These are phyloP conservation scores for Macrosoma leucophasiata DNA, from an alignment of 2,888 invertebrate species.

Conservation along the genomic window DNA sequence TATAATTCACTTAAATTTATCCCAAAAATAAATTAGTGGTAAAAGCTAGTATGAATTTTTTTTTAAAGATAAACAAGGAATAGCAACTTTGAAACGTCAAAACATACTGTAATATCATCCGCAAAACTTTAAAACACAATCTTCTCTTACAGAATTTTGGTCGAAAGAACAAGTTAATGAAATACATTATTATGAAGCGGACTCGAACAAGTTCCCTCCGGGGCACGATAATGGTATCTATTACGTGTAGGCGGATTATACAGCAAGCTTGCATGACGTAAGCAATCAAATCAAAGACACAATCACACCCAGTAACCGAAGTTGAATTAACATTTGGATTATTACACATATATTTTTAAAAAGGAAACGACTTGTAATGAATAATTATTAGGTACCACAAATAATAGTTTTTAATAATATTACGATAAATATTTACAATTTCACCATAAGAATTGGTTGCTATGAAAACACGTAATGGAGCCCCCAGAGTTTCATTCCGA, in stretches of 20 bases:
- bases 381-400: constrained; percentile 1
- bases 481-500: constrained; percentile 43
- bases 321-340: too few species aligned
- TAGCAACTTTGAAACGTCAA: too few species aligned
- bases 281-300: constrained; percentile 14
- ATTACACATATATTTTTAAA: too few species aligned
- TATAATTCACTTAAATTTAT: too few species aligned
- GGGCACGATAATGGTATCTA: constrained; percentile 47
- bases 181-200: constrained; percentile 73
- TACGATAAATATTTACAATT: not conserved
- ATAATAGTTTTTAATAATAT: too few species aligned
- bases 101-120: too few species aligned
- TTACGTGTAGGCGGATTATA: constrained; percentile 40
- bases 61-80: too few species aligned
- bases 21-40: too few species aligned
- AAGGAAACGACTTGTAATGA: not conserved
- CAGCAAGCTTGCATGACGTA: constrained; percentile 30
- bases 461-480: constrained; percentile 39
- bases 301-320: too few species aligned
- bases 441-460: constrained; percentile 21
- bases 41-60: too few species aligned
- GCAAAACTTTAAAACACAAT: too few species aligned
- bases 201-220: constrained; percentile 64
- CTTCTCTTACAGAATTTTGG: too few species aligned
- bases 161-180: constrained; percentile 68